These are phyloP conservation scores for Punctoribates punctum DNA, from an alignment of 2,888 invertebrate species.

Conservation along the genomic window DNA sequence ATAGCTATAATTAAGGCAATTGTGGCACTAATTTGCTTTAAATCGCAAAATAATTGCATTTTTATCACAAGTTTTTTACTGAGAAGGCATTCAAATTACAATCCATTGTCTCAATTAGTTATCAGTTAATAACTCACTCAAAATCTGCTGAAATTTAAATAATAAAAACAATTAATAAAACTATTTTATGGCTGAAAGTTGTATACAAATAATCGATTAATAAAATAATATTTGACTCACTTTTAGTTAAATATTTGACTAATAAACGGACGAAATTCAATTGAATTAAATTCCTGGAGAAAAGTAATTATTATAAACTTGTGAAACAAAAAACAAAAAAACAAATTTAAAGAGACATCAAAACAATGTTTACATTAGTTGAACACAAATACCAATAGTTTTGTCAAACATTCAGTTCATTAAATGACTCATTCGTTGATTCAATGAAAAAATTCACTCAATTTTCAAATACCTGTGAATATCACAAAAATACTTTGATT, in stretches of 20 bases:
- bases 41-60: neutral
- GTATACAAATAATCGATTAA: neutral
- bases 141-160: too few relatives aligned
- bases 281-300: neutral
- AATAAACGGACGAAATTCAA: neutral
- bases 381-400: neutral
- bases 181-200: too few relatives aligned
- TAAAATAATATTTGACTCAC: neutral
- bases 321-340: neutral
- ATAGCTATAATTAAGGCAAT: neutral
- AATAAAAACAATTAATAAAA: too few relatives aligned
- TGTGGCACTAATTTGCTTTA: conserved; percentile 7
- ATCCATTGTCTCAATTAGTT: neutral
- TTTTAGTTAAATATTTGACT: neutral
- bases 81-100: neutral
- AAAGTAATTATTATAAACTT: neutral
- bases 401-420: neutral
- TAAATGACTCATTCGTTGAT: neutral
- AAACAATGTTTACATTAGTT: neutral
- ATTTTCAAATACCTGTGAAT: conserved; percentile 16
- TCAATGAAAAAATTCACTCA: neutral
- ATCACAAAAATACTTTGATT: neutral
- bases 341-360: conserved; percentile 2
- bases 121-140: too few relatives aligned
- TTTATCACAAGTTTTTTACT: neutral